Conservation (phyloP, 2,797 vertebrate genomes). For the Pitangus sulphuratus region DNA sequence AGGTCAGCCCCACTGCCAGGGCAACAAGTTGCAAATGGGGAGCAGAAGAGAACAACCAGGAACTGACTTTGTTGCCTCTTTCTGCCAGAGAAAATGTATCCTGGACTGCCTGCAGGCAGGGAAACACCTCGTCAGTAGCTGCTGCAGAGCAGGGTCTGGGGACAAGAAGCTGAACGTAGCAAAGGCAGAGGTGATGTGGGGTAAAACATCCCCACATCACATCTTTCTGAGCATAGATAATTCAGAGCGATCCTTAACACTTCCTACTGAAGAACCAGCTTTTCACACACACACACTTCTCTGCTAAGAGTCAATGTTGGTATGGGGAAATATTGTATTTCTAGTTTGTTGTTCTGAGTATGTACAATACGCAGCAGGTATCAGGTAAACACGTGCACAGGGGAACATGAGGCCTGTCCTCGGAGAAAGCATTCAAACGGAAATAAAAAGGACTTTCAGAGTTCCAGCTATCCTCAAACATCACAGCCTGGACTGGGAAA, state of each 20-base stretch:
- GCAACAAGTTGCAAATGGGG: background rate
- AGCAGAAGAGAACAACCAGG: background rate
- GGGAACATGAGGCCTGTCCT: no score
- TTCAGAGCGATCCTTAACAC: background rate
- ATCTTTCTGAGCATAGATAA: background rate
- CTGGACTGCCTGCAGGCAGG: background rate
- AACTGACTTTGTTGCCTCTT: background rate
- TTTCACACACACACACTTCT: no score
- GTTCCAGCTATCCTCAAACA: background rate
- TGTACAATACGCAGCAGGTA: no score
- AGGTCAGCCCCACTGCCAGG: background rate
- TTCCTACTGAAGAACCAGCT: background rate
- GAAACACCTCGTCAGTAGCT: background rate
- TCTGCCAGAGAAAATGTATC: background rate
- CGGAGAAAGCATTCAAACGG: no score
- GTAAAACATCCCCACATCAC: background rate
- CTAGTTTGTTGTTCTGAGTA: no score
- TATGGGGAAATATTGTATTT: no score
- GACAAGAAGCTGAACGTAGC: background rate
- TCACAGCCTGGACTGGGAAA: background rate
- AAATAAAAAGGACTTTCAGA: no score
- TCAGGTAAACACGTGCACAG: no score
- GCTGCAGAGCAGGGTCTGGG: background rate
- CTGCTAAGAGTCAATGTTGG: no score
- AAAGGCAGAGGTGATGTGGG: background rate